Percentiles rank a stretch among this genome's conserved stretches.
Conservation (phyloP, 2,888 invertebrate genomes). For the Eristalinus aeneus region DNA sequence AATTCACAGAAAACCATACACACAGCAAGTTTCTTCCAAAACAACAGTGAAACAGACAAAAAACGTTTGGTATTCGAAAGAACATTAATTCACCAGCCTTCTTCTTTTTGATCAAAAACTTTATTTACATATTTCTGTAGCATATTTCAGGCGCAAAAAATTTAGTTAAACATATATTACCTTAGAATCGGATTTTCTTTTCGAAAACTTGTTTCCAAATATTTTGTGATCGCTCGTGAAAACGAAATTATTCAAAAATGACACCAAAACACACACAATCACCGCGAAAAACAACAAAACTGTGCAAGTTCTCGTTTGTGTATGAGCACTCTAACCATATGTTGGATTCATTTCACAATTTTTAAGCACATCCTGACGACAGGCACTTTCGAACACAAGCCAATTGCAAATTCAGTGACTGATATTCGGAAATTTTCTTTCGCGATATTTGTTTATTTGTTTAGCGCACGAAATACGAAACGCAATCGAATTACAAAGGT, state of each 20-base stretch:
- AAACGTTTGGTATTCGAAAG: too few relatives aligned
- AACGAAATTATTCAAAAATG: neutral
- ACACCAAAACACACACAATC: neutral
- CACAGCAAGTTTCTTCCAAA: too few relatives aligned
- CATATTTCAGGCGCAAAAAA: neutral
- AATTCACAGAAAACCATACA: too few relatives aligned
- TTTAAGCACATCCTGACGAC: slow-evolving; percentile 12
- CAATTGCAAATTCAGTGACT: neutral
- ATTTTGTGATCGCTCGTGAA: neutral
- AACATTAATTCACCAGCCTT: too few relatives aligned
- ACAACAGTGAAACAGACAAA: too few relatives aligned
- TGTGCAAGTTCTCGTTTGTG: neutral
- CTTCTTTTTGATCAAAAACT: too few relatives aligned
- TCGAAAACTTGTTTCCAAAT: neutral
- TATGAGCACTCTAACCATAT: slow-evolving; percentile 18
- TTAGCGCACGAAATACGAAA: slow-evolving; percentile 1
- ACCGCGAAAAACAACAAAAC: neutral
- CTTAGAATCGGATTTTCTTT: neutral
- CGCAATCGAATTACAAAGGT: neutral
- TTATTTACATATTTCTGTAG: neutral
- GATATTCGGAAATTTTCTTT: neutral
- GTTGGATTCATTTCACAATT: slow-evolving; percentile 27
- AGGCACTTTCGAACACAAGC: neutral
- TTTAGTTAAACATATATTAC: neutral
- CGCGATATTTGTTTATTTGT: slow-evolving; percentile 18